A percentile compares a stretch with the other conserved stretches of the same genome.
Conservation (phyloP, 2,888 invertebrate species). For the Merodon equestris region DNA sequence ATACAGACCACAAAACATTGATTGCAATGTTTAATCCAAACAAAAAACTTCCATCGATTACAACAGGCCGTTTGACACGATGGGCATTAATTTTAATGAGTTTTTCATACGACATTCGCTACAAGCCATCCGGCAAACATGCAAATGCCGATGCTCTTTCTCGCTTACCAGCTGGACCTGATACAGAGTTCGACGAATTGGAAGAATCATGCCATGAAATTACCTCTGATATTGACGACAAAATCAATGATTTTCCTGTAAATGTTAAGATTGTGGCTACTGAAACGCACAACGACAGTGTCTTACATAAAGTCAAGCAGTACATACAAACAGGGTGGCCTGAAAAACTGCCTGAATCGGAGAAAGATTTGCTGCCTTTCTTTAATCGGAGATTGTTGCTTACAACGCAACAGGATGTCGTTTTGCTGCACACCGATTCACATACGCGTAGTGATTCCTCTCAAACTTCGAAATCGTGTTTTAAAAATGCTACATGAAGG, state of each 20-base stretch:
- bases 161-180: slow-evolving; percentile 22
- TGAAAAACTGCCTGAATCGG: neutral
- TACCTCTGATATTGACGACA: slow-evolving; percentile 11
- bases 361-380: slow-evolving; percentile 15
- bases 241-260: slow-evolving; percentile 20
- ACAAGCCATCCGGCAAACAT: slow-evolving; percentile 32
- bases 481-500: slow-evolving; percentile 12
- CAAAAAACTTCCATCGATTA: slow-evolving; percentile 18
- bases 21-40: slow-evolving; percentile 3
- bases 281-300: slow-evolving; percentile 13
- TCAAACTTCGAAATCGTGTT: neutral
- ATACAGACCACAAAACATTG: slow-evolving; percentile 67
- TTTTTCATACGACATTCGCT: slow-evolving; percentile 32
- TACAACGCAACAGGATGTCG: slow-evolving; percentile 1
- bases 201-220: slow-evolving; percentile 35
- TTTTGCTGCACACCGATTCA: slow-evolving; percentile 1
- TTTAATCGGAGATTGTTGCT: slow-evolving; percentile 26
- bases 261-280: slow-evolving; percentile 16
- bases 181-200: slow-evolving; percentile 14
- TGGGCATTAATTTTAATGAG: slow-evolving; percentile 43
- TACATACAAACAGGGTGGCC: slow-evolving; percentile 10
- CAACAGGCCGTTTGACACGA: slow-evolving; percentile 27
- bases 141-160: slow-evolving; percentile 41
- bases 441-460: slow-evolving; percentile 13
- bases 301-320: neutral